A percentile compares a stretch with the other conserved stretches of the same genome.
phyloP scores from a whole-genome alignment of 2,888 invertebrate genomes.

The Tethea ocularis region DNA sequence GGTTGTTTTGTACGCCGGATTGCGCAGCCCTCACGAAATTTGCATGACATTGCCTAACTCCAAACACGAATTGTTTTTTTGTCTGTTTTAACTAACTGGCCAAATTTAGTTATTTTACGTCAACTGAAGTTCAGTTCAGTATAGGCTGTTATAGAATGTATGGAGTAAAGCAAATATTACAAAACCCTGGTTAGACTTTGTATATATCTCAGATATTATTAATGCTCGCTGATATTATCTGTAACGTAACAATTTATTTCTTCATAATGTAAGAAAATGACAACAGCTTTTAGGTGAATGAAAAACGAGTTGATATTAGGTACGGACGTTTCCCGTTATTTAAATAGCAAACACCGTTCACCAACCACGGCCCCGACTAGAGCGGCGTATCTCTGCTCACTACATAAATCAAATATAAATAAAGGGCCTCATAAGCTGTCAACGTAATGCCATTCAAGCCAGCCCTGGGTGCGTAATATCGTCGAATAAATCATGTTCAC shows the following conservation, averaged over 20 bases:
- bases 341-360: conserved; percentile 47
- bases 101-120: conserved; percentile 41
- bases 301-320: conserved; percentile 7
- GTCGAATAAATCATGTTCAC: conserved; percentile 75
- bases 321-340: conserved; percentile 13
- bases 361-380: conserved; percentile 37
- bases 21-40: conserved; percentile 61
- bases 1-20: conserved; percentile 62
- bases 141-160: too few species aligned
- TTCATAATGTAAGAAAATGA: not conserved
- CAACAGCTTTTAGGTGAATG: not conserved
- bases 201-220: too few species aligned
- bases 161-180: too few species aligned
- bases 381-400: conserved; percentile 68
- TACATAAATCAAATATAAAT: conserved; percentile 81
- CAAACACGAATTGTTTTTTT: conserved; percentile 65
- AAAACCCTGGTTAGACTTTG: too few species aligned
- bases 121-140: not conserved
- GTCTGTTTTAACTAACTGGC: conserved; percentile 37
- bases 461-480: conserved; percentile 77
- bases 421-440: conserved; percentile 81
- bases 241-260: not conserved
- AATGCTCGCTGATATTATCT: not conserved
- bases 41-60: conserved; percentile 70
- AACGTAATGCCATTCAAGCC: conserved; percentile 79